These are phyloP conservation scores for Noturus placidus DNA, from an alignment of 2,113 vertebrate genomes.

Conservation along the genomic window DNA sequence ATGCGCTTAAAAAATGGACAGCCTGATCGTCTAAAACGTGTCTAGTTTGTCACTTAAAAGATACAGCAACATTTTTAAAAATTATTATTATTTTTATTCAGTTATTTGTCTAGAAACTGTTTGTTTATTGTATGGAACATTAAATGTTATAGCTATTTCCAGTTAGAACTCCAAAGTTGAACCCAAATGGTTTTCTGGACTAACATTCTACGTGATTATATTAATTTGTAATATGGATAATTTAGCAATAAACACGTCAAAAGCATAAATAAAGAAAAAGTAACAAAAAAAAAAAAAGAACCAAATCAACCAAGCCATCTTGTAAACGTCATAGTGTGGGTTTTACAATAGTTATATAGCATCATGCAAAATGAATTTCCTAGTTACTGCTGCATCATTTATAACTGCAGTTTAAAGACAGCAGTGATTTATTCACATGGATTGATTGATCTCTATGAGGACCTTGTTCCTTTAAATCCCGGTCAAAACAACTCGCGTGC, in stretches of 20 bases:
- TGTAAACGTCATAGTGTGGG: background rate
- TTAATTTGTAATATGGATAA: background rate
- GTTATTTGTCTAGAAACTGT: background rate
- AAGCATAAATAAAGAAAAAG: background rate
- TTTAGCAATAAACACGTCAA: background rate
- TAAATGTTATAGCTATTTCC: background rate
- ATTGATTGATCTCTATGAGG: background rate
- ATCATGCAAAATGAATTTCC: background rate
- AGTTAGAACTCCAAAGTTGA: background rate
- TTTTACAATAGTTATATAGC: background rate
- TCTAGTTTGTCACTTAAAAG: background rate
- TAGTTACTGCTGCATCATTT: no score
- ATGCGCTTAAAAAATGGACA: background rate
- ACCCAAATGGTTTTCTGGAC: background rate
- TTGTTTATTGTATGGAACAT: background rate
- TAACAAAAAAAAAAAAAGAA: background rate
- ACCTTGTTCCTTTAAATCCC: slow-evolving; percentile 58
- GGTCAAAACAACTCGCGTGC: slow-evolving; percentile 55
- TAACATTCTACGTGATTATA: background rate
- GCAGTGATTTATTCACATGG: background rate
- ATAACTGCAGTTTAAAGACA: background rate
- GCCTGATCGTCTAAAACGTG: background rate
- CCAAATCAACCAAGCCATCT: background rate
- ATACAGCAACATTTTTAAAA: background rate
- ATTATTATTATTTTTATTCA: background rate